Base-by-base conservation (phyloP, 2,797 vertebrate species). In the Netta rufina region DNA sequence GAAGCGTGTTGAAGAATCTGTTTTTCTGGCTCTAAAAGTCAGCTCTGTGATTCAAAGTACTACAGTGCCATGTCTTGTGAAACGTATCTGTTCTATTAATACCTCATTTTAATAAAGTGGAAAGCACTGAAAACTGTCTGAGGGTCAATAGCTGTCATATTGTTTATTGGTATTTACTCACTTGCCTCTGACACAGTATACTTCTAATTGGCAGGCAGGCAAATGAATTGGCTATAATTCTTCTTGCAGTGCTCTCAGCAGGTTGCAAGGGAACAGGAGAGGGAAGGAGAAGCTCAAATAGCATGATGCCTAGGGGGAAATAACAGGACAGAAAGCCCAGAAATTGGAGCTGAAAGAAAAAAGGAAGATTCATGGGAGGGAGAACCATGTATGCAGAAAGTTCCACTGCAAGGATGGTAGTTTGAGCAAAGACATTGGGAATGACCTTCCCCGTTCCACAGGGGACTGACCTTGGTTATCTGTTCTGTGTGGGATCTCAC, bases 191-290 rank as follows among this genome's bases (percentile, higher is more conserved):
- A 96, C 64, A 87, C 21, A 60, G 51, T 66, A 43, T 77, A 57
- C 41, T 73, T 89, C 87, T 96, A 96, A 96, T 90, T 95, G 92
- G 83, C 91, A 96, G 66, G 62, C 90, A 94, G 57, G 86, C 91
- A 94, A 88, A 94, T 71, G 80, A 86, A 88, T 84, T 91, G 83
- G 91, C 89, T 91, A 19, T 93, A 88, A 84, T 49, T 95, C 77
- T 89, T 89, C 32, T 53, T 54, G 60, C 39, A 57, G 6, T 43
- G 25, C 27, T 87, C 60, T 90, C 76, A 36, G 90, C 71, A 84
- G 71, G 73, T 57, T 79, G 66, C 39, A 54, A 88, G 33, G 45
- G 53, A 58, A 71, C 0, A 1, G 56, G 72, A 87, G 36, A 87
- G 47, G 25, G 62, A 91, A 88, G 62, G 62, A 92, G 80, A 91